Evolutionary conservation across 2,797 vertebrate species (phyloP), one percentile per base, ranked within the genome.

Genomic region (Iguana delicatissima): DNA sequence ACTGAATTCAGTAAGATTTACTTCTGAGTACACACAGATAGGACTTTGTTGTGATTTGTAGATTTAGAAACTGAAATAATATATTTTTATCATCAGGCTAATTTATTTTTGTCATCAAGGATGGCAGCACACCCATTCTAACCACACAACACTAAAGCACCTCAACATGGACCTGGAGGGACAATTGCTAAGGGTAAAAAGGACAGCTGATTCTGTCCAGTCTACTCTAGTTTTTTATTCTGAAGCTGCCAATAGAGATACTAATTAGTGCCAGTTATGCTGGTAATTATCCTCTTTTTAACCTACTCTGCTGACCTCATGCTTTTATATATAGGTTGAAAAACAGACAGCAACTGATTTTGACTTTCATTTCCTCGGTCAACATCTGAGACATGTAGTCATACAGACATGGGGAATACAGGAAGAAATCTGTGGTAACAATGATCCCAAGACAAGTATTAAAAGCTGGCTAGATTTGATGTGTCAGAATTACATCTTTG

Each of bases 211-310:
- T 85, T 85, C 35, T 91, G 88, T 1, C 14, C 10, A n/a, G 12
- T 90, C 22, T 50, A 6, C 13, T 77, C 16, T 50, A 8, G 35
- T 59, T 5, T 85, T 91, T 93, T 57, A 69, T 67, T 55, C 80
- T 35, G 74, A n/a, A 93, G 24, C 4, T 89, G 10, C 62, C 29
- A 90, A 0, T 52, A 77, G 87, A 13, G 35, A 6, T n/a, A 88
- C 62, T 0, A 90, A 29, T 46, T 91, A 29, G 22, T 92, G 62
- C 7, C 1, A 89, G 79, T 32, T 67, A 80, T 26, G 77, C 5
- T 0, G 84, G 26, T 32, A 84, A 80, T 81, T 91, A 69, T 87
- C 91, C 83, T 57, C 81, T 69, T 32, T 69, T 69, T 91, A 84
- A 38, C 5, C 59, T 91, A 24, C 0, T 32, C 13, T 69, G 32